Percentiles rank a stretch among this genome's conserved stretches.
phyloP scores from a whole-genome alignment of 1,140 invertebrate genomes.

The Lucilia sericata region DNA sequence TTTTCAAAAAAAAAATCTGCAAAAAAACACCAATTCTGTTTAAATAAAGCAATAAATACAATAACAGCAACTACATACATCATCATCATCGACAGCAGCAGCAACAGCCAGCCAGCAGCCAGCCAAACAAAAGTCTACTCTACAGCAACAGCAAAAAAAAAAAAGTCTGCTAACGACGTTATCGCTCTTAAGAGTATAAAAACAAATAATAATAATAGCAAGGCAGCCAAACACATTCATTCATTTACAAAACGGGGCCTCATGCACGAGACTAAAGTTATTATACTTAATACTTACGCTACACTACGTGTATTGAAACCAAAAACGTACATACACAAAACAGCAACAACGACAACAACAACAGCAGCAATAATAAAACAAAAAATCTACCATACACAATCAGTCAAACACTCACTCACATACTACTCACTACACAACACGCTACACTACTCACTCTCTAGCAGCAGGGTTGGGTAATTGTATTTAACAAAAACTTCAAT shows the following conservation, averaged over 20 bases:
- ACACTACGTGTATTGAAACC: too few species aligned
- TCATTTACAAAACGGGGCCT: conserved; percentile 11
- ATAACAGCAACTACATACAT: too few species aligned
- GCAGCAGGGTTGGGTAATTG: too few species aligned
- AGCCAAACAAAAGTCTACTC: neutral
- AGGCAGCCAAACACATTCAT: neutral
- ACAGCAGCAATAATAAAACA: too few species aligned
- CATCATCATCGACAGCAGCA: neutral
- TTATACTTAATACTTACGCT: neutral
- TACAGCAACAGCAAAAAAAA: too few species aligned
- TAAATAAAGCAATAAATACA: conserved; percentile 4
- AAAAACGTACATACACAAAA: too few species aligned
- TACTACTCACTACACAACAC: too few species aligned
- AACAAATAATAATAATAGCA: neutral
- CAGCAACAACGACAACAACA: too few species aligned
- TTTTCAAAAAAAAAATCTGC: neutral
- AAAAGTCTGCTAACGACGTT: neutral
- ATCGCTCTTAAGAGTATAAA: conserved; percentile 12
- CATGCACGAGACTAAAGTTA: neutral
- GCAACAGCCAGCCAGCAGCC: neutral
- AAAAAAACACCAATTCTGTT: neutral
- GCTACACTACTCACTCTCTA: too few species aligned
- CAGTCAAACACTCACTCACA: too few species aligned
- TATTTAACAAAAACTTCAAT: too few species aligned
- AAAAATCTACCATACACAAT: too few species aligned